A percentile compares a stretch with the other conserved stretches of the same genome.
phyloP scores from a whole-genome alignment of 2,113 vertebrate genomes.

The Hypomesus transpacificus region DNA sequence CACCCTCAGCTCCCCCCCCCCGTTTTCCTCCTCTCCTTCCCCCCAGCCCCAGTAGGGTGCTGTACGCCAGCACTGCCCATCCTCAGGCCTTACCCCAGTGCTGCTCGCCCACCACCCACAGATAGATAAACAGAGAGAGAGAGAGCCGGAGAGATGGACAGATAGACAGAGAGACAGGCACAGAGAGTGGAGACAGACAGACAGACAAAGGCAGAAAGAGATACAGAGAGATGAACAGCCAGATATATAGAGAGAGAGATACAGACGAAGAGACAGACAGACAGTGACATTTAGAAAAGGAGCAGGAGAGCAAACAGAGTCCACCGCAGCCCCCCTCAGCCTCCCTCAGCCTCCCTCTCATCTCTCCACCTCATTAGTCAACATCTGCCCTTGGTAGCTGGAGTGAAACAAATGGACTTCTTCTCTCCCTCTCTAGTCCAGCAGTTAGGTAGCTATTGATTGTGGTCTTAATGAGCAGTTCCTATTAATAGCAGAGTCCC shows the following conservation, averaged over 20 bases:
- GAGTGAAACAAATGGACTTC: not conserved
- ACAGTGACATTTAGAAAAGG: constrained; percentile 57
- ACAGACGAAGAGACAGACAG: constrained; percentile 20
- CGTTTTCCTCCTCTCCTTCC: constrained; percentile 27
- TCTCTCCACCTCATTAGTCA: constrained; percentile 3
- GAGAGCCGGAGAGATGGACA: not conserved
- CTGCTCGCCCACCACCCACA: constrained; percentile 40
- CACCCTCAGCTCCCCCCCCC: constrained; percentile 15
- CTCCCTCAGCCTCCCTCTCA: not conserved
- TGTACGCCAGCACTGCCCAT: constrained; percentile 41
- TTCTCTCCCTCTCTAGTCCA: not conserved
- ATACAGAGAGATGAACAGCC: not conserved
- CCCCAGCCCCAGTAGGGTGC: constrained; percentile 34
- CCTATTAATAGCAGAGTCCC: constrained; percentile 24
- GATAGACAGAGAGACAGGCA: constrained; percentile 13
- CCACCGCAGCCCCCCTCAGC: not conserved
- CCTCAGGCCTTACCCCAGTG: constrained; percentile 55
- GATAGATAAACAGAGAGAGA: constrained; percentile 1
- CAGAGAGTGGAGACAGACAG: constrained; percentile 2
- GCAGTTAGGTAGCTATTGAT: constrained; percentile 34
- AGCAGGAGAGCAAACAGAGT: constrained; percentile 25
- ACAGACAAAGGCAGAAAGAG: constrained; percentile 1
- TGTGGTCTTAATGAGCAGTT: constrained; percentile 31
- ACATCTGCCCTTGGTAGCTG: constrained; percentile 20
- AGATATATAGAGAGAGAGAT: constrained; percentile 12